These are phyloP conservation scores for Lydus trimaculatus DNA, from an alignment of 2,888 invertebrate genomes.

Conservation along the genomic window DNA sequence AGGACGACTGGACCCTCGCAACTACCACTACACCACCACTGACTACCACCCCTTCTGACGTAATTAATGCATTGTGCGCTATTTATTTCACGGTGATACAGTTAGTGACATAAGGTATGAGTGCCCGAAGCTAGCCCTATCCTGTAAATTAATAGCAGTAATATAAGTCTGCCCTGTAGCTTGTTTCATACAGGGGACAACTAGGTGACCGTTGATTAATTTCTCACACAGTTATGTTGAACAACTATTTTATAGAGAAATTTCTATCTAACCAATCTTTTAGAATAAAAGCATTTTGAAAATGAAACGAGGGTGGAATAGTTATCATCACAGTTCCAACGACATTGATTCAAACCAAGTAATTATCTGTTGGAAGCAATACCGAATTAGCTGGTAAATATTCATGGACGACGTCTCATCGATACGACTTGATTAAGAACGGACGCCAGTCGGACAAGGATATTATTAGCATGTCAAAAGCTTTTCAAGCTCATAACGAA, in stretches of 20 bases:
- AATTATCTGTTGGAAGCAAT: constrained; percentile 53
- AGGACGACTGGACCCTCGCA: constrained; percentile 41
- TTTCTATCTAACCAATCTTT: background rate
- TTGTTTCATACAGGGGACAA: constrained; percentile 54
- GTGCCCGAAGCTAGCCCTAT: constrained; percentile 41
- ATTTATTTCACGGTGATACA: constrained; percentile 58
- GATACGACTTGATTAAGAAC: constrained; percentile 52
- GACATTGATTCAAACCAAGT: constrained; percentile 52
- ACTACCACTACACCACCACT: constrained; percentile 2
- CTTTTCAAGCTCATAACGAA: constrained; percentile 38
- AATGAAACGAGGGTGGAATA: background rate
- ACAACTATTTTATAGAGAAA: background rate
- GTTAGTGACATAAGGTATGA: constrained; percentile 53
- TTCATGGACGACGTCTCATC: constrained; percentile 64
- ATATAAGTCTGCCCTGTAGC: constrained; percentile 58
- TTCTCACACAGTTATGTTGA: constrained; percentile 22
- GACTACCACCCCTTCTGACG: constrained; percentile 32
- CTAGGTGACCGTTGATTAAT: constrained; percentile 56
- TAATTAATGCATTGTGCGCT: constrained; percentile 59
- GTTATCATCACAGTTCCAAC: background rate
- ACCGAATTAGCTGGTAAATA: constrained; percentile 59
- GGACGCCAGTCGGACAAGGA: constrained; percentile 43
- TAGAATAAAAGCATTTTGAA: background rate
- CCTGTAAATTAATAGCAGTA: constrained; percentile 60
- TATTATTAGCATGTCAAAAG: constrained; percentile 49